Evolutionary conservation across 2,888 invertebrate genomes (phyloP).

Genomic region (Teleiodes luculella): DNA sequence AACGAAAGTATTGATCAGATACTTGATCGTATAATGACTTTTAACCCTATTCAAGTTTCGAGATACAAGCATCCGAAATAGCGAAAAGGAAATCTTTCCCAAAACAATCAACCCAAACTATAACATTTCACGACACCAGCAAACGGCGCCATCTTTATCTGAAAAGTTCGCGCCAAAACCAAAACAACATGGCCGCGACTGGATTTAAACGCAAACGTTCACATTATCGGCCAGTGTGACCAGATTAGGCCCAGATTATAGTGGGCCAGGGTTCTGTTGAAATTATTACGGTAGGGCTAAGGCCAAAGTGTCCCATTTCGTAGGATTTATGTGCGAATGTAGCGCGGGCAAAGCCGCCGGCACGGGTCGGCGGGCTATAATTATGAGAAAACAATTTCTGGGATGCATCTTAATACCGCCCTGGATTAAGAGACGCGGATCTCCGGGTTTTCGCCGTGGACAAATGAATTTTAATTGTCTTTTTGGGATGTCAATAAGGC

Average conservation of each 20-base stretch:
- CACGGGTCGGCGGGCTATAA: slow-evolving; percentile 59
- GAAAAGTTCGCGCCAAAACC: slow-evolving; percentile 61
- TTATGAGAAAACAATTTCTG: slow-evolving; percentile 78
- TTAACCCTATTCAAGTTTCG: neutral
- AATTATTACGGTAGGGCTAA: slow-evolving; percentile 75
- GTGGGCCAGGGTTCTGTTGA: slow-evolving; percentile 59
- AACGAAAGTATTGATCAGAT: no score
- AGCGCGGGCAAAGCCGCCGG: slow-evolving; percentile 65
- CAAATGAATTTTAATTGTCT: slow-evolving; percentile 2
- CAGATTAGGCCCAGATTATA: slow-evolving; percentile 77
- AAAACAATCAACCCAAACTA: slow-evolving; percentile 9
- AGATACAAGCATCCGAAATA: neutral
- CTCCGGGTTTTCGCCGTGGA: neutral
- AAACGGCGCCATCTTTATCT: slow-evolving; percentile 58
- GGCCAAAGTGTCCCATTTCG: slow-evolving; percentile 74
- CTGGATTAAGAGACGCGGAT: slow-evolving; percentile 52
- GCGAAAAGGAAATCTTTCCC: neutral
- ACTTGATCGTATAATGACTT: neutral
- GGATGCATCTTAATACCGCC: slow-evolving; percentile 67
- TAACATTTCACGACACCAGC: slow-evolving; percentile 21
- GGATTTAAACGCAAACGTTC: slow-evolving; percentile 69
- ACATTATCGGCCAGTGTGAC: slow-evolving; percentile 58
- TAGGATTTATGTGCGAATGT: slow-evolving; percentile 75
- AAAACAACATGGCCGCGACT: slow-evolving; percentile 54
- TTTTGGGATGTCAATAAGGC: neutral